Base-by-base conservation (phyloP, 2,797 vertebrate species). In the Vireo griseus region DNA sequence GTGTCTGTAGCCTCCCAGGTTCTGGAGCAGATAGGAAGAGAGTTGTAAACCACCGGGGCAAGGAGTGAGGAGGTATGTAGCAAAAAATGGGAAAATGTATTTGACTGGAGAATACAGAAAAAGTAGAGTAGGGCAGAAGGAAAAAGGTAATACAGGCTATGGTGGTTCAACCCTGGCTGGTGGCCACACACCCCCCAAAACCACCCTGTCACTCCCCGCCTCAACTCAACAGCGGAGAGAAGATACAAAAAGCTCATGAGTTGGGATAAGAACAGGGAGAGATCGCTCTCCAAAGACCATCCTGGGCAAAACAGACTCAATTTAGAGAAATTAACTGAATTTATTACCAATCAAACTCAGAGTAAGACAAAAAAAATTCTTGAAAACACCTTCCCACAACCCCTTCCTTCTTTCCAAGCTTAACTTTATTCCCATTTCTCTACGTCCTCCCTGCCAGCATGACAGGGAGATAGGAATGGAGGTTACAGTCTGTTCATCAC, bases 31-130 rank as follows among this genome's bases (percentile, higher is more conserved):
- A 4, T 26, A 16, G 57, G 44, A 83, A n/a, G 40, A 66, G 57
- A 74, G 28, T 6, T 83, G 47, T 58, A 44, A 62, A 21, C 48
- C 37, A 35, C 11, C 0, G 4, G 33, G 35, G 10, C 54, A 44
- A 0, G 1, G 17, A 42, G 29, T 1, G 2, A 68, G 28, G 8
- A 68, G 29, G 5, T 16, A 45, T 28, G 24, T 42, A 55, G 15
- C 48, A 67, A n/a, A n/a, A n/a, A n/a, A n/a, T 63, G 35, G 68
- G 42, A 55, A 83, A 35, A 65, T 35, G 20, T 21, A 21, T 57
- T 57, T 57, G 42, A 55, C 24, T 65, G 42, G 11, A 58, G 14
- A 84, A 72, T 65, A 58, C 28, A 65, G 40, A 47, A 67, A 29
- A 69, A 29, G 21, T 31, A 17, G 12, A 5, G 35, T 45, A 52